phyloP scores from a whole-genome alignment of 2,797 vertebrate genomes.

The Alauda arvensis region DNA sequence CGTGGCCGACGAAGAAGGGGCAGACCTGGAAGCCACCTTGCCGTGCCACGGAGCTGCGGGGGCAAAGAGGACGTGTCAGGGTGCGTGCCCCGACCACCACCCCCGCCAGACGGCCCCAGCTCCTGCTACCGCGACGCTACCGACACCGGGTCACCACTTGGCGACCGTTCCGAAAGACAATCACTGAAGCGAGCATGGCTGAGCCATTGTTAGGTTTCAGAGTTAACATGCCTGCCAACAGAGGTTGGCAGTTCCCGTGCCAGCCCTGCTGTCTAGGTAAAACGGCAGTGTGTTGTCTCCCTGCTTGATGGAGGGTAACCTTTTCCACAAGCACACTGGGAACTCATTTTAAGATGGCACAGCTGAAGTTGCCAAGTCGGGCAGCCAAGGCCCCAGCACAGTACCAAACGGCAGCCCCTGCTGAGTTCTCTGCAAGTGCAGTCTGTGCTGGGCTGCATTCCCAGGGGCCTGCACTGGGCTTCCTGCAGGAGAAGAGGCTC shows the following conservation, averaged over 20 bases:
- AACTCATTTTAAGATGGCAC: background rate
- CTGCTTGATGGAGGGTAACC: background rate
- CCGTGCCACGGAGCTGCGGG: constrained; percentile 79
- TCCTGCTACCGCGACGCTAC: background rate
- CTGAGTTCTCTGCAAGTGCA: rapidly evolving
- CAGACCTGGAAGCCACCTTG: constrained; percentile 84
- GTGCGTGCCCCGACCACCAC: background rate
- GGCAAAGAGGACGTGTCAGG: constrained; percentile 20
- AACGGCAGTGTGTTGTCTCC: rapidly evolving
- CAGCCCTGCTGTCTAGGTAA: background rate
- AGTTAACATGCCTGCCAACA: background rate
- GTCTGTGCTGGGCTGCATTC: rapidly evolving
- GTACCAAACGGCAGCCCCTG: background rate
- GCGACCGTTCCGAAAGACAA: rapidly evolving
- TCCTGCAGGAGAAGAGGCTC: background rate
- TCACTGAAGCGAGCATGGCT: rapidly evolving
- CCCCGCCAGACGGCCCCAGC: background rate
- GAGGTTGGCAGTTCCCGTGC: background rate
- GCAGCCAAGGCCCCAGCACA: background rate
- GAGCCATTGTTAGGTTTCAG: background rate
- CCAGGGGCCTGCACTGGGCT: background rate
- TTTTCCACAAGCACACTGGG: background rate
- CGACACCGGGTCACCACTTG: background rate
- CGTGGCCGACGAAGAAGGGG: constrained; percentile 93
- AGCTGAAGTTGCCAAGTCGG: background rate